Conservation (phyloP, 35 echinoderm and acorn worm species). For the Ptychodera flava region DNA sequence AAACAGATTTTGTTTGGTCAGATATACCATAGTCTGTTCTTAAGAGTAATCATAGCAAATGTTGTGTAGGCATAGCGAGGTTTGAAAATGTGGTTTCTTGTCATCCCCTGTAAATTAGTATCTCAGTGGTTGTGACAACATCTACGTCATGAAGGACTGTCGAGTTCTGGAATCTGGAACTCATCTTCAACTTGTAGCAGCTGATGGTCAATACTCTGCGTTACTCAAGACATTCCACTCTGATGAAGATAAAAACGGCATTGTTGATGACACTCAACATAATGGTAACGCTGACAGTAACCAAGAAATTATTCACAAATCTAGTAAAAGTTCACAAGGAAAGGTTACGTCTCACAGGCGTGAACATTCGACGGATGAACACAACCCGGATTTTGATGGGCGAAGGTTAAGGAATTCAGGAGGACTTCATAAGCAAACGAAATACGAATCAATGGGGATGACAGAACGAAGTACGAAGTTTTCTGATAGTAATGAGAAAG, state of each 20-base stretch:
- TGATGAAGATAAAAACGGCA: constrained; percentile 61
- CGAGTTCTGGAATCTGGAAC: constrained; percentile 67
- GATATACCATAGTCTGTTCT: neutral
- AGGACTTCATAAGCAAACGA: neutral
- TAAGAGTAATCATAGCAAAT: neutral
- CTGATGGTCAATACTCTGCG: constrained; percentile 47
- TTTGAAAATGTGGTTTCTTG: no score
- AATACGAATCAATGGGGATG: neutral
- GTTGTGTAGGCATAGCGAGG: neutral
- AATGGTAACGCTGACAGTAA: constrained; percentile 29
- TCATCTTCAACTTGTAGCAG: constrained; percentile 61
- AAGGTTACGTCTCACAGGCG: constrained; percentile 35
- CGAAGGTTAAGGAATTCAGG: neutral
- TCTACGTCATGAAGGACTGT: constrained; percentile 60
- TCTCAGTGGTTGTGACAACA: constrained; percentile 80
- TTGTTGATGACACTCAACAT: no score
- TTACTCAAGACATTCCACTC: constrained; percentile 77
- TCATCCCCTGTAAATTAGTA: constrained; percentile 33
- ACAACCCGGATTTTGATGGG: neutral
- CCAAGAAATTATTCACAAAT: constrained; percentile 29
- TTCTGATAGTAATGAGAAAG: no score
- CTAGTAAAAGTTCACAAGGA: constrained; percentile 41
- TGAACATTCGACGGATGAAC: constrained; percentile 24
- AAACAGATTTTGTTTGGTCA: neutral
- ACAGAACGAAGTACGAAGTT: no score